Evolutionary conservation across 2,888 invertebrate genomes (phyloP).

Genomic region (Leptinotarsa juncta): DNA sequence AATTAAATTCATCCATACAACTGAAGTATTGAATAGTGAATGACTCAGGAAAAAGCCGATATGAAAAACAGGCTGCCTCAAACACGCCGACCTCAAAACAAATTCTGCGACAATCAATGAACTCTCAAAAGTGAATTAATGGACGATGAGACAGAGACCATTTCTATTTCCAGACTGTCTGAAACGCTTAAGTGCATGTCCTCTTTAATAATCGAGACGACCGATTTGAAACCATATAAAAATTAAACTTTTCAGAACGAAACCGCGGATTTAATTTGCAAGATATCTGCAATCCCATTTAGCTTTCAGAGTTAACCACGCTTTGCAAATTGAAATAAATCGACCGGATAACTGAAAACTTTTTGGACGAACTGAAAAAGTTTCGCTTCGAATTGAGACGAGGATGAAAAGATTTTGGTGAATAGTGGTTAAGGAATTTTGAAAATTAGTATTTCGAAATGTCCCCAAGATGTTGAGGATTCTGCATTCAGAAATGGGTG

Average conservation of each 20-base stretch:
- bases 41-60: not conserved
- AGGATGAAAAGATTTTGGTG: not conserved
- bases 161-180: slow-evolving; percentile 1
- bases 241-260: slow-evolving; percentile 39
- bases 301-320: slow-evolving; percentile 43
- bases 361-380: slow-evolving; percentile 19
- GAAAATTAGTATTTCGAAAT: not conserved
- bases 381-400: not conserved
- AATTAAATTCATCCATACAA: too few species aligned
- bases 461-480: too few species aligned
- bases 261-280: slow-evolving; percentile 48
- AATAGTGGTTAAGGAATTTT: not conserved
- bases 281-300: slow-evolving; percentile 49
- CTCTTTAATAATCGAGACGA: slow-evolving; percentile 35
- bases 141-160: not conserved
- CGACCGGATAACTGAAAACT: slow-evolving; percentile 41
- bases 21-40: too few species aligned
- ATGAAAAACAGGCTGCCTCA: not conserved
- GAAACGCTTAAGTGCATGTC: slow-evolving; percentile 37
- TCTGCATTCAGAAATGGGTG: too few species aligned
- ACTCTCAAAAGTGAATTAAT: not conserved
- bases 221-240: slow-evolving; percentile 42
- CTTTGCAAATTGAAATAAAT: slow-evolving; percentile 49
- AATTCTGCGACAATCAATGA: not conserved
- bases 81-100: not conserved